These are phyloP conservation scores for Gastracanthus pulcherrimus DNA, from an alignment of 2,888 invertebrate species.

Conservation along the genomic window DNA sequence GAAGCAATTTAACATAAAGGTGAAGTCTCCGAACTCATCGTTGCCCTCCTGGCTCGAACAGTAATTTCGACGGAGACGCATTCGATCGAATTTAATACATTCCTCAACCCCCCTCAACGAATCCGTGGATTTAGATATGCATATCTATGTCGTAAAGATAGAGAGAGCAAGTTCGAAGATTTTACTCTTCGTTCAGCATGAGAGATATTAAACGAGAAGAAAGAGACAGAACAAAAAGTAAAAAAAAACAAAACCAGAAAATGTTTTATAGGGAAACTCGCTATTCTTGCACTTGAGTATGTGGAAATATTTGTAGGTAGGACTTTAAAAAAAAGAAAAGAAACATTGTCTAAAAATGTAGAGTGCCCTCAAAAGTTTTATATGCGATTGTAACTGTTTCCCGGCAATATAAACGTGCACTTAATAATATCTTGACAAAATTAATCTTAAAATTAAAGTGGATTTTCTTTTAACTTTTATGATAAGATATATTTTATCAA, in stretches of 20 bases:
- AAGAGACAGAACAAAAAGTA: not conserved
- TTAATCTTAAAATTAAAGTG: too few relatives aligned
- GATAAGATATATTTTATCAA: too few relatives aligned
- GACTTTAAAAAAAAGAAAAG: conserved; percentile 20
- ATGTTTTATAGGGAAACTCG: conserved; percentile 55
- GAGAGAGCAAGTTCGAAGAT: conserved; percentile 13
- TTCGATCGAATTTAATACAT: conserved; percentile 43
- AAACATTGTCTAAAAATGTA: conserved; percentile 31
- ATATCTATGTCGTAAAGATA: conserved; percentile 42
- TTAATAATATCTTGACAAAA: not conserved
- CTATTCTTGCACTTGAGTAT: conserved; percentile 55
- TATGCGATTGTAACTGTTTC: conserved; percentile 3
- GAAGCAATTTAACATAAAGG: conserved; percentile 96
- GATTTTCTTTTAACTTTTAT: too few relatives aligned
- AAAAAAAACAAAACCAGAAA: conserved; percentile 21
- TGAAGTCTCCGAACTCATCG: conserved; percentile 87
- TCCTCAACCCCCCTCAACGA: conserved; percentile 32
- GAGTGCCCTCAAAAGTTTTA: conserved; percentile 42
- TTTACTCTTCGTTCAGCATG: not conserved
- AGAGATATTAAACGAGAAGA: conserved; percentile 7
- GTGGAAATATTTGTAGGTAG: conserved; percentile 51
- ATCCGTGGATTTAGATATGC: conserved; percentile 53
- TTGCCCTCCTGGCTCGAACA: conserved; percentile 91
- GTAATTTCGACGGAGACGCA: conserved; percentile 72
- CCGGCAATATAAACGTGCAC: not conserved